These are phyloP conservation scores for Gymnogyps californianus DNA, from an alignment of 2,113 vertebrate species.

Conservation along the genomic window DNA sequence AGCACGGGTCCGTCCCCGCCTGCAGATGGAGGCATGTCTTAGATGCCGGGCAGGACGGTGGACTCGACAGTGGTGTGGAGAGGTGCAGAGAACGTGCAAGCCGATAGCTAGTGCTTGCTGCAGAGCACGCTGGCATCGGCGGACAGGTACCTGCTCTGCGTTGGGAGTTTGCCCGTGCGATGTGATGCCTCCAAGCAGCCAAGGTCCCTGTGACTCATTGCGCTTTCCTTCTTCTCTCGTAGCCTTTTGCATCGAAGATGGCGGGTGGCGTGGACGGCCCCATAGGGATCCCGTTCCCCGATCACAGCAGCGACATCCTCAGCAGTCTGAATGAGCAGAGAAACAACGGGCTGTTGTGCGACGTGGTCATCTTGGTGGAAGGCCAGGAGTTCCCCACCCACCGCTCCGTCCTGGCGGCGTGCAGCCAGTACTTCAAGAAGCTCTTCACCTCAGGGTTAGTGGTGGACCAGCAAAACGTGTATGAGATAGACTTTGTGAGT, in stretches of 20 bases:
- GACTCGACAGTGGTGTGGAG: rapidly evolving
- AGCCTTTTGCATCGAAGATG: slow-evolving; percentile 76
- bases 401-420: slow-evolving; percentile 96
- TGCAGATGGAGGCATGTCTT: background rate
- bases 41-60: background rate
- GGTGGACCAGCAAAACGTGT: slow-evolving; percentile 93
- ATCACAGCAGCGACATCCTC: slow-evolving; percentile 96
- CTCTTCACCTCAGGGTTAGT: slow-evolving; percentile 94
- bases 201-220: background rate
- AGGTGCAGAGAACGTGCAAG: rapidly evolving
- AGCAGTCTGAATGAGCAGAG: slow-evolving; percentile 93
- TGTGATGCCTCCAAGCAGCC: background rate
- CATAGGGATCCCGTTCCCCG: slow-evolving; percentile 97
- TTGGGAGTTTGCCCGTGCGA: background rate
- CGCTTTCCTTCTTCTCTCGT: background rate
- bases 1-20: background rate
- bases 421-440: slow-evolving; percentile 98
- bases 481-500: slow-evolving; percentile 93
- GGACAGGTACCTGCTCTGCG: rapidly evolving
- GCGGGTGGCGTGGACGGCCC: slow-evolving; percentile 90
- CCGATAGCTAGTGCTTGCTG: rapidly evolving
- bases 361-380: slow-evolving; percentile 92
- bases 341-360: slow-evolving; percentile 90
- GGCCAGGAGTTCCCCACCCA: slow-evolving; percentile 95
- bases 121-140: background rate